A percentile compares a stretch with the other conserved stretches of the same genome.
These are phyloP conservation scores for Dicentrarchus labrax DNA, from an alignment of 2,113 vertebrate species.

Conservation along the genomic window DNA sequence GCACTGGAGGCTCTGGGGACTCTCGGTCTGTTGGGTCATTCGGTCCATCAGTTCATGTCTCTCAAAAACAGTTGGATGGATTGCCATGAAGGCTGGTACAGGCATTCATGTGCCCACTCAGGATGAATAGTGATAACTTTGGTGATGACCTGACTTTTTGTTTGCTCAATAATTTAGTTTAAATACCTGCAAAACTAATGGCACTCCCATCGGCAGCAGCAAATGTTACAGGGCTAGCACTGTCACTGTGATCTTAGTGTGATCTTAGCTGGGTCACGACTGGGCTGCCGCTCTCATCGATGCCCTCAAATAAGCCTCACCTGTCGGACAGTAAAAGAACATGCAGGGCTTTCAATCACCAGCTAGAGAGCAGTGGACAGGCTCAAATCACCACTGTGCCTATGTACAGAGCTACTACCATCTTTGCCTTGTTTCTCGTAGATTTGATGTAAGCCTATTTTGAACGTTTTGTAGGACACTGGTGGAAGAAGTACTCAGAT, in stretches of 20 bases:
- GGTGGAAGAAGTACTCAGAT: no score
- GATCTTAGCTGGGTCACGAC: conserved; percentile 68
- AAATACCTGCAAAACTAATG: not conserved
- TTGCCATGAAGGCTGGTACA: not conserved
- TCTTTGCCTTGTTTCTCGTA: no score
- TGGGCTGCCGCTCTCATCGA: conserved; percentile 60
- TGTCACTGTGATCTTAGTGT: no score
- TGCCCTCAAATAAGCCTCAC: conserved; percentile 78
- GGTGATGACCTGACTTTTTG: not conserved
- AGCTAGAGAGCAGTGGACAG: conserved; percentile 47
- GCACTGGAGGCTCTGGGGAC: not conserved
- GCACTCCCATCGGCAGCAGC: no score
- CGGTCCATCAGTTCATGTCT: not conserved
- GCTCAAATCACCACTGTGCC: no score
- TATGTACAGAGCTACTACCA: no score
- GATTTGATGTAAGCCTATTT: no score
- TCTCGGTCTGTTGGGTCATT: not conserved
- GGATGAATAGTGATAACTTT: not conserved
- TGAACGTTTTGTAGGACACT: no score
- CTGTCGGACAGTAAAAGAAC: conserved; percentile 76
- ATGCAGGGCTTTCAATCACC: conserved; percentile 67
- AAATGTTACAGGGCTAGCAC: no score
- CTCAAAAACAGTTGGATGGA: not conserved
- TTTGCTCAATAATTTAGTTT: not conserved
- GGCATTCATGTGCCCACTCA: not conserved